Percentiles rank a stretch among this genome's conserved stretches.
These are phyloP conservation scores for Spea hammondii DNA, from an alignment of 2,797 vertebrate genomes.

Conservation along the genomic window DNA sequence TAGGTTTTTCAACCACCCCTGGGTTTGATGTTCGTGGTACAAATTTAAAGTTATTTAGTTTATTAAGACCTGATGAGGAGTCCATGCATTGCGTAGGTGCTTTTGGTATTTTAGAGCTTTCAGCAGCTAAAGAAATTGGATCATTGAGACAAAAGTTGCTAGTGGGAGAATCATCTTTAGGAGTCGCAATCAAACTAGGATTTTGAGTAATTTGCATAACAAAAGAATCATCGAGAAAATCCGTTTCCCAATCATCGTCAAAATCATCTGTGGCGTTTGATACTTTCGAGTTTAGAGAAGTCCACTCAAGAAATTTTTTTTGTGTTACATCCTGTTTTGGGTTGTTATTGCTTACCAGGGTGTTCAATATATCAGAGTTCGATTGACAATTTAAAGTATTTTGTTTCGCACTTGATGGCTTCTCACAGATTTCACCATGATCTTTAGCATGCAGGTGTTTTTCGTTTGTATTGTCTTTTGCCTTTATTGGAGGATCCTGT, in stretches of 20 bases:
- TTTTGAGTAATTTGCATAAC: slow-evolving; percentile 78
- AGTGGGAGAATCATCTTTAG: slow-evolving; percentile 40
- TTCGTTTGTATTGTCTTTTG: not conserved
- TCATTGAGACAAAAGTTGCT: slow-evolving; percentile 31
- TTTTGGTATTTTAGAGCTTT: slow-evolving; percentile 47
- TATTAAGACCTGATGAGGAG: slow-evolving; percentile 30
- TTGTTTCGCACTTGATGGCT: not conserved
- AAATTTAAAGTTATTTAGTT: slow-evolving; percentile 47
- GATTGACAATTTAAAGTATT: not conserved
- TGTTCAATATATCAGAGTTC: not conserved
- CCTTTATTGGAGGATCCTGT: slow-evolving; percentile 12
- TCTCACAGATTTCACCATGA: not conserved
- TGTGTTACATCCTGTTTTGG: slow-evolving; percentile 23
- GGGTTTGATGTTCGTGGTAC: slow-evolving; percentile 52
- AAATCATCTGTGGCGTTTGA: slow-evolving; percentile 60
- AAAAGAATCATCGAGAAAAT: slow-evolving; percentile 76
- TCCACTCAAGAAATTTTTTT: slow-evolving; percentile 19
- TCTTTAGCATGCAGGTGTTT: not conserved
- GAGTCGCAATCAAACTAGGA: slow-evolving; percentile 61
- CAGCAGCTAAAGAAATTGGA: not conserved
- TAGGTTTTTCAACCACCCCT: slow-evolving; percentile 42
- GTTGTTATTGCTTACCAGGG: slow-evolving; percentile 26
- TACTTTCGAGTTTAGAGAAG: slow-evolving; percentile 40
- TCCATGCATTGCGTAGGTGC: slow-evolving; percentile 21
- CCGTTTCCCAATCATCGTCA: slow-evolving; percentile 79